phyloP scores from a whole-genome alignment of 2,113 vertebrate genomes.

The Danionella cerebrum region DNA sequence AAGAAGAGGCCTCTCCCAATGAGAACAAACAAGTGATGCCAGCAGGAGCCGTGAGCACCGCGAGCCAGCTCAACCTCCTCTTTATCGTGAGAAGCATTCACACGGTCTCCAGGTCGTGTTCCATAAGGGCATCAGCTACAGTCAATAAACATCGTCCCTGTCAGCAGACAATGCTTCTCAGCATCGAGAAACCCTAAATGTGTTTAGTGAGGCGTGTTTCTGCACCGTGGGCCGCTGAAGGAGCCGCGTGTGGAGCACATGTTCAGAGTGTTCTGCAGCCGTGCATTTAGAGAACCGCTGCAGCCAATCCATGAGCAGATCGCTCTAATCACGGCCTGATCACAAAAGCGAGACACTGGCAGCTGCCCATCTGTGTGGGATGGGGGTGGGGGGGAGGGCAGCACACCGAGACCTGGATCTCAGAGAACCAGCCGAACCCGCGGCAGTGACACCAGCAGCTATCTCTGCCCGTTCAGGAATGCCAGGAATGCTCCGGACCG shows the following conservation, averaged over 20 bases:
- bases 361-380: conserved; percentile 65
- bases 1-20: conserved; percentile 21
- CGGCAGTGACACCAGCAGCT: conserved; percentile 55
- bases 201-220: too few relatives aligned
- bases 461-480: conserved; percentile 57
- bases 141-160: too few relatives aligned
- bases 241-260: too few relatives aligned
- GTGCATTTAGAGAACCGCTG: conserved; percentile 45
- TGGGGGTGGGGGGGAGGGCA: background rate
- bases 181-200: too few relatives aligned
- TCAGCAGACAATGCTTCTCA: too few relatives aligned
- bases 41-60: conserved; percentile 52
- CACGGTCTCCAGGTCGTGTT: too few relatives aligned
- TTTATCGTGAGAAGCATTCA: too few relatives aligned
- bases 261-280: too few relatives aligned
- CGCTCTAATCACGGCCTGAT: conserved; percentile 69
- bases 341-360: conserved; percentile 70
- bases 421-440: conserved; percentile 63
- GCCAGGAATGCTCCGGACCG: conserved; percentile 65
- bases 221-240: too few relatives aligned
- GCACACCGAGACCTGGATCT: too few relatives aligned
- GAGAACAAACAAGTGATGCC: background rate
- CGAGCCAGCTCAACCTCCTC: conserved; percentile 52
- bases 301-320: conserved; percentile 66
- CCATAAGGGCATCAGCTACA: too few relatives aligned